phyloP scores from a whole-genome alignment of 2,113 vertebrate genomes.

The Romanogobio albipinnatus region DNA sequence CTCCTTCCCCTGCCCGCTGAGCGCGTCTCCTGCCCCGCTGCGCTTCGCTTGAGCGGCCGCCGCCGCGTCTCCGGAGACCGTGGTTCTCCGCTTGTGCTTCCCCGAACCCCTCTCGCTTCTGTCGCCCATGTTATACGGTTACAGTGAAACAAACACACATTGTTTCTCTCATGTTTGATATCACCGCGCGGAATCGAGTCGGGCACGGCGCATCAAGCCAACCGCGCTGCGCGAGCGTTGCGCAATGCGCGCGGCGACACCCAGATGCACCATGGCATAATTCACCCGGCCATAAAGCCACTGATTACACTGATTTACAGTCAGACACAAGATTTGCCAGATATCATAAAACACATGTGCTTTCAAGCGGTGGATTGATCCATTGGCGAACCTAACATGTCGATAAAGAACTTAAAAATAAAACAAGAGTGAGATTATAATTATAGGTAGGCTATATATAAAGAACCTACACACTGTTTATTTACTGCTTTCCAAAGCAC shows the following conservation, averaged over 20 bases:
- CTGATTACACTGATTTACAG: constrained; percentile 2
- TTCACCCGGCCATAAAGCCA: background rate
- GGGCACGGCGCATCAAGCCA: constrained; percentile 15
- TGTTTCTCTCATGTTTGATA: constrained; percentile 11
- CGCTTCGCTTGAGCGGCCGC: constrained; percentile 60
- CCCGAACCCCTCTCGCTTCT: constrained; percentile 63
- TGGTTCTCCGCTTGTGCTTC: constrained; percentile 72
- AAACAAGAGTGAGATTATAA: background rate
- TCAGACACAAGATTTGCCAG: background rate
- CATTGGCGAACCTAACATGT: no score
- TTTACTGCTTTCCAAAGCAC: background rate
- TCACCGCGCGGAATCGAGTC: background rate
- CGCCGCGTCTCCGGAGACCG: constrained; percentile 61
- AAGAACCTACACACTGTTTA: background rate
- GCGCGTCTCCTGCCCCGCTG: constrained; percentile 51
- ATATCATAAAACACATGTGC: background rate
- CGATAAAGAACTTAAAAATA: no score
- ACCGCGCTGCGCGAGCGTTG: constrained; percentile 36
- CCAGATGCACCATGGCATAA: constrained; percentile 15
- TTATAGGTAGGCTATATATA: background rate
- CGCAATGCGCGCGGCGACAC: constrained; percentile 11
- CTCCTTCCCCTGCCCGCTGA: constrained; percentile 46
- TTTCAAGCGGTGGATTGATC: background rate
- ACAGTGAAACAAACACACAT: constrained; percentile 33
- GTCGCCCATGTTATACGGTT: constrained; percentile 71